These are phyloP conservation scores for Lepisosteus osseus DNA, from an alignment of 2,113 vertebrate genomes.

Conservation along the genomic window DNA sequence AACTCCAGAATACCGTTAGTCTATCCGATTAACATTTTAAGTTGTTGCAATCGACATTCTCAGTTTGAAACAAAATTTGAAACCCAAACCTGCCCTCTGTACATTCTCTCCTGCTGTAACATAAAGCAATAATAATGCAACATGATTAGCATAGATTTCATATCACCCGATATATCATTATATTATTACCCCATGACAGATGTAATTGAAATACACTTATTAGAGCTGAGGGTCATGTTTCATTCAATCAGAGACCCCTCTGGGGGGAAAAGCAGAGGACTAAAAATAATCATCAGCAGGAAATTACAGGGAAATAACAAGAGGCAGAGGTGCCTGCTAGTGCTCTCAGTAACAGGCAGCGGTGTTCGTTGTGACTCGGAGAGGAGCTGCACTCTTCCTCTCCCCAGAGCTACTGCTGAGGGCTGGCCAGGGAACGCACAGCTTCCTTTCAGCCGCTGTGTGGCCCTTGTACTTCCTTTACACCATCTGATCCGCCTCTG, in stretches of 20 bases:
- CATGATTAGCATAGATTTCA: slow-evolving; percentile 97
- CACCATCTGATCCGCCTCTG: too few species aligned
- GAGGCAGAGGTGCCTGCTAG: slow-evolving; percentile 28
- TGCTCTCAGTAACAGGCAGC: neutral
- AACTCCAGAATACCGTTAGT: too few species aligned
- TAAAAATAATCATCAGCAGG: slow-evolving; percentile 57
- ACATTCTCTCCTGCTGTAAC: slow-evolving; percentile 31
- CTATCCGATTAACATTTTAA: neutral
- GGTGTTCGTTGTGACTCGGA: neutral
- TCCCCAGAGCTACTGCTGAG: neutral
- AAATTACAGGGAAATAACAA: slow-evolving; percentile 74
- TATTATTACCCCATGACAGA: slow-evolving; percentile 94
- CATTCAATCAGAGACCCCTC: slow-evolving; percentile 83
- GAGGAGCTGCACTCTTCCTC: neutral
- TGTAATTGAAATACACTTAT: slow-evolving; percentile 99
- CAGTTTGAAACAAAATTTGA: slow-evolving; percentile 1
- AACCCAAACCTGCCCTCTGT: slow-evolving; percentile 15
- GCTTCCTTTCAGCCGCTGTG: too few species aligned
- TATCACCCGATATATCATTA: slow-evolving; percentile 99
- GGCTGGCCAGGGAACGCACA: too few species aligned
- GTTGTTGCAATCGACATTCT: slow-evolving; percentile 18
- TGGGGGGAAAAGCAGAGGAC: slow-evolving; percentile 58
- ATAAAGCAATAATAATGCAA: slow-evolving; percentile 68
- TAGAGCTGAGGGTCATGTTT: slow-evolving; percentile 85
- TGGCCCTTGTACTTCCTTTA: too few species aligned